Evolutionary conservation across 1,140 invertebrate species (phyloP), one percentile per base, ranked within the genome.

Genomic region (Drosophila equinoxialis): DNA sequence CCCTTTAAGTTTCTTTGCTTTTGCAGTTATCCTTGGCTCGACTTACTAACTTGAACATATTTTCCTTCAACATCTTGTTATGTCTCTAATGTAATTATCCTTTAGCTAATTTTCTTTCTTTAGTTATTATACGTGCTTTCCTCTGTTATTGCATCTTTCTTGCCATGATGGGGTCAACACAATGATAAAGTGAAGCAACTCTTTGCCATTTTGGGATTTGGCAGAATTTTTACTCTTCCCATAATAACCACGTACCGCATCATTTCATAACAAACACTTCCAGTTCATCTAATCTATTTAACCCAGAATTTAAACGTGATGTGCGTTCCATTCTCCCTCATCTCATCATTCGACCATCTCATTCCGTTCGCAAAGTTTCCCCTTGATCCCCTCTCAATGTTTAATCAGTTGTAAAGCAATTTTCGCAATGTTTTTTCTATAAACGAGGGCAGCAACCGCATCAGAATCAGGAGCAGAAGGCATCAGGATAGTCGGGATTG

Each of bases 351-450:
- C 45, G 10, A 13, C 8, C 45, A 3, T 2, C 45, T 20, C 45
- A 17, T 14, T 14, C 6, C 7, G 2, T 23, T 8, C 17, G 7
- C 45, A 20, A 23, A 26, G 42, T 11, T 48, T 64, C 23, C n/a
- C 42, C n/a, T 64, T n/a, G 17, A 51, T 51, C 45, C 45, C 61
- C 17, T 73, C 70, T 86, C 86, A 68, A 68, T 90, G 85, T 90
- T 90, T 90, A 90, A 86, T 90, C 86, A 86, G 77, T 86, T 82
- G 85, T 90, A 90, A 90, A 85, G 76, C 86, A 79, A 86, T 90
- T 87, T 87, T 87, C 83, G 80, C 80, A 87, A 89, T 87, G 79
- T 80, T 89, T 87, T 83, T 87, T 74, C 79, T 87, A 89, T 83
- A 74, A 86, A 86, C 83, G 82, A 81, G 73, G 30, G 65, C 54